Evolutionary conservation across 30 jellyfish, hydroid and myxozoan genomes (phyloP).

Genomic region (Sanderia malayensis): DNA sequence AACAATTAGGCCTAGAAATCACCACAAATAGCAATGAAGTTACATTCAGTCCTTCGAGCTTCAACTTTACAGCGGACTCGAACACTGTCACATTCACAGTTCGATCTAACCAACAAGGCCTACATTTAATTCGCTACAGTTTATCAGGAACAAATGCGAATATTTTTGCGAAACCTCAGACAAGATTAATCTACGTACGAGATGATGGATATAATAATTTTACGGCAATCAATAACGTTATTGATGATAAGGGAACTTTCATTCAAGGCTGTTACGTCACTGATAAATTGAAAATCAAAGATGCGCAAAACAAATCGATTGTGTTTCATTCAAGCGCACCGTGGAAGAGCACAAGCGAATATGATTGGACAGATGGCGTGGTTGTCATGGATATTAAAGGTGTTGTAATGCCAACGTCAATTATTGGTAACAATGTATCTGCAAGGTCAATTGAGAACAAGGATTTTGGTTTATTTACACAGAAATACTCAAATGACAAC

Average conservation of each 20-base stretch:
- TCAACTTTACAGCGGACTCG: slow-evolving; percentile 9
- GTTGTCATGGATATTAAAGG: slow-evolving; percentile 35
- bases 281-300: neutral
- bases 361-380: slow-evolving; percentile 36
- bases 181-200: slow-evolving; percentile 18
- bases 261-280: slow-evolving; percentile 23
- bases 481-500: neutral
- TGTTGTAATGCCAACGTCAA: slow-evolving; percentile 24
- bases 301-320: neutral
- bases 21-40: neutral
- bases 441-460: neutral
- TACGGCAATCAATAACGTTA: neutral
- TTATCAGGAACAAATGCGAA: slow-evolving; percentile 29
- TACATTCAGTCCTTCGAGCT: slow-evolving; percentile 9
- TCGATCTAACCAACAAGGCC: slow-evolving; percentile 20
- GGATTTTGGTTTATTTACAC: slow-evolving; percentile 12
- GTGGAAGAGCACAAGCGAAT: slow-evolving; percentile 7
- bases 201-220: neutral
- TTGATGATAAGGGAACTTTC: slow-evolving; percentile 28
- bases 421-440: slow-evolving; percentile 26
- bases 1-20: slow-evolving; percentile 12
- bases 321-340: slow-evolving; percentile 38
- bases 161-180: slow-evolving; percentile 19
- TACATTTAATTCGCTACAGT: slow-evolving; percentile 16
- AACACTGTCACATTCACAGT: slow-evolving; percentile 3